phyloP scores from a whole-genome alignment of 2,888 invertebrate species.

The Macropis europaea region DNA sequence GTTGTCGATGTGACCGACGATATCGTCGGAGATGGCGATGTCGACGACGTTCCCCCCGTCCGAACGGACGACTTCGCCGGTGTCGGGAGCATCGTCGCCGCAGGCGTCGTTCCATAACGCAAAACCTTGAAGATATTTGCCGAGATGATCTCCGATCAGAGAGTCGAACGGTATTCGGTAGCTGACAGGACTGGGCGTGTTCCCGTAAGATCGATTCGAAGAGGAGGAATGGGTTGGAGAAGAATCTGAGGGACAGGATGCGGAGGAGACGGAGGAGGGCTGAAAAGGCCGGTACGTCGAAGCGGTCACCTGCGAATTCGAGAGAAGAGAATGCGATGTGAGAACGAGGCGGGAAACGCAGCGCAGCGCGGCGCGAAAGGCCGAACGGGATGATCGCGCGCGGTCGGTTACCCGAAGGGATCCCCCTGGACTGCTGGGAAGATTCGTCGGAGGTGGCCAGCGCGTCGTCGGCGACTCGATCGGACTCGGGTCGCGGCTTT shows the following conservation, averaged over 20 bases:
- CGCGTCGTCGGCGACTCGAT: slow-evolving; percentile 64
- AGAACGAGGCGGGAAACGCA: background rate
- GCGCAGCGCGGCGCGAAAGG: too few relatives aligned
- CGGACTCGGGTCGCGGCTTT: slow-evolving; percentile 63
- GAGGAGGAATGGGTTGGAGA: too few relatives aligned
- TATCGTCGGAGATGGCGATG: too few relatives aligned
- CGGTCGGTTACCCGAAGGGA: slow-evolving; percentile 58
- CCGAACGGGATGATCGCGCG: too few relatives aligned
- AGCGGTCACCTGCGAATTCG: slow-evolving; percentile 15
- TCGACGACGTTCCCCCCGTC: background rate
- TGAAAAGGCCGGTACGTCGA: slow-evolving; percentile 42
- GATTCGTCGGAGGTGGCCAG: slow-evolving; percentile 50
- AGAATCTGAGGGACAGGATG: background rate
- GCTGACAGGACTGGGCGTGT: slow-evolving; percentile 68
- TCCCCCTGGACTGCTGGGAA: slow-evolving; percentile 57
- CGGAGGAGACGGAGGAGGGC: slow-evolving; percentile 57
- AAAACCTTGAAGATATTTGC: slow-evolving; percentile 47
- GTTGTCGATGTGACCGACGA: slow-evolving; percentile 60
- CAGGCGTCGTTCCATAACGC: slow-evolving; percentile 44
- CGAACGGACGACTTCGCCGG: background rate
- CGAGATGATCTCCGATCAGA: slow-evolving; percentile 60
- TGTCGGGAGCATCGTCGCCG: slow-evolving; percentile 53
- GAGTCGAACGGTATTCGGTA: slow-evolving; percentile 60
- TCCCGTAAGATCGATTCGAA: slow-evolving; percentile 68
- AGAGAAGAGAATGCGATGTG: too few relatives aligned